phyloP scores from a whole-genome alignment of 1,140 invertebrate genomes.

The Apis laboriosa region DNA sequence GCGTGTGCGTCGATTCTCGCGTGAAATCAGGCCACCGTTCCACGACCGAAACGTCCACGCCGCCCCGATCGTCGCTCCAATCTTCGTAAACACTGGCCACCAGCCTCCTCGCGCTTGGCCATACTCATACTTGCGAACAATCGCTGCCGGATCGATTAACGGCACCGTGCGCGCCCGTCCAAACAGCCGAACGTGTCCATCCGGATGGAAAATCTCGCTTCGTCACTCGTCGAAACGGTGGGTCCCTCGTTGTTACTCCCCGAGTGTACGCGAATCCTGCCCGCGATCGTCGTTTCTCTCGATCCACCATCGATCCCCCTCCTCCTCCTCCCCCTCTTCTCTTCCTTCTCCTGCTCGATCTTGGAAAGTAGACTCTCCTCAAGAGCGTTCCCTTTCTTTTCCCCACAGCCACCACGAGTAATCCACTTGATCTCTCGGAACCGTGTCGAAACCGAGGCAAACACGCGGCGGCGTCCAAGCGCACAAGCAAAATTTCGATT shows the following conservation, averaged over 20 bases:
- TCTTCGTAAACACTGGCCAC: conserved; percentile 35
- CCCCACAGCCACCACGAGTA: neutral
- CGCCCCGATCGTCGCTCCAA: conserved; percentile 34
- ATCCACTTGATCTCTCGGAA: neutral
- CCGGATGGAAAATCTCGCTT: neutral
- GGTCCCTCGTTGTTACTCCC: neutral
- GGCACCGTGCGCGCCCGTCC: conserved; percentile 2
- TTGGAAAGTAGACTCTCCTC: neutral
- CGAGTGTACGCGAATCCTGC: neutral
- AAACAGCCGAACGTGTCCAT: neutral
- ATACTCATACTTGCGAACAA: conserved; percentile 6
- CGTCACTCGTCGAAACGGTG: neutral
- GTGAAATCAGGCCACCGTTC: conserved; percentile 55
- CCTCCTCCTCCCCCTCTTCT: too few relatives aligned
- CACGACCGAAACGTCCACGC: conserved; percentile 41
- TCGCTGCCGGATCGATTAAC: conserved; percentile 13
- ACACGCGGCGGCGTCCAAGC: neutral
- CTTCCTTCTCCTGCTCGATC: neutral
- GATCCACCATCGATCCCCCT: neutral
- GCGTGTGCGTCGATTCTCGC: neutral
- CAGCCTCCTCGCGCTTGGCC: neutral
- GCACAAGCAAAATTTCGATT: conserved; percentile 3
- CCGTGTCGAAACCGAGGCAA: too few relatives aligned
- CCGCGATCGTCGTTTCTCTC: neutral
- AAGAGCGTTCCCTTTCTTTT: neutral